Conservation (phyloP, 2,797 vertebrate genomes). For the Ctenochaetus hawaiiensis region DNA sequence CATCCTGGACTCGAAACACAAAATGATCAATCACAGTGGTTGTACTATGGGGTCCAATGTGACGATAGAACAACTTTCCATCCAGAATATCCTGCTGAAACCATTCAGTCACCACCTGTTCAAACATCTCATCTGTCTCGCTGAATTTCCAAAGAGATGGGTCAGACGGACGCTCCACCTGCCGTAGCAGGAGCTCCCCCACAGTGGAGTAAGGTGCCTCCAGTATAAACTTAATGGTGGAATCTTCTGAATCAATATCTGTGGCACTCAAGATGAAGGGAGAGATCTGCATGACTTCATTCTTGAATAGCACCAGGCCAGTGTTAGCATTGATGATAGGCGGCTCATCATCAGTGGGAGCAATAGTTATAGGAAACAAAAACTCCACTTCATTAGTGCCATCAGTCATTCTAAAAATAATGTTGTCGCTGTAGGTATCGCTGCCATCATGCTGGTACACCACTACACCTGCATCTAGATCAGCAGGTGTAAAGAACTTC, state of each 20-base stretch:
- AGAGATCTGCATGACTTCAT: conserved; percentile 89
- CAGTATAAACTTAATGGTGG: conserved; percentile 88
- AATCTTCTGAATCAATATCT: conserved; percentile 91
- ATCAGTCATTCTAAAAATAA: conserved; percentile 90
- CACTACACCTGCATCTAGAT: conserved; percentile 87
- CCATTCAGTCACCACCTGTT: conserved; percentile 91
- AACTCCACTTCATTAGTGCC: conserved; percentile 89
- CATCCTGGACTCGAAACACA: conserved; percentile 90
- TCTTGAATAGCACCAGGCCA: conserved; percentile 87
- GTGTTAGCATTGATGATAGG: conserved; percentile 89
- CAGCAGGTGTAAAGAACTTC: conserved; percentile 87
- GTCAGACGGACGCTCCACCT: conserved; percentile 85
- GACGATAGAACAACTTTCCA: conserved; percentile 90
- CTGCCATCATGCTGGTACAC: conserved; percentile 91
- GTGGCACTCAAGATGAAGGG: conserved; percentile 91
- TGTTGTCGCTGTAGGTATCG: conserved; percentile 92
- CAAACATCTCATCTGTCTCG: conserved; percentile 88
- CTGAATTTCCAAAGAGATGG: conserved; percentile 86
- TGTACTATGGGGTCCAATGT: conserved; percentile 86
- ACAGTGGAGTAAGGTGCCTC: conserved; percentile 79
- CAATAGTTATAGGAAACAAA: conserved; percentile 90
- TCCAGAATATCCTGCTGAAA: conserved; percentile 91
- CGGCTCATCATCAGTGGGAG: conserved; percentile 90
- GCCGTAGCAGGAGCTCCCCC: conserved; percentile 88
- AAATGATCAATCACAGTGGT: conserved; percentile 82